Conservation (phyloP, 2,113 vertebrate species). For the Cervus canadensis region DNA sequence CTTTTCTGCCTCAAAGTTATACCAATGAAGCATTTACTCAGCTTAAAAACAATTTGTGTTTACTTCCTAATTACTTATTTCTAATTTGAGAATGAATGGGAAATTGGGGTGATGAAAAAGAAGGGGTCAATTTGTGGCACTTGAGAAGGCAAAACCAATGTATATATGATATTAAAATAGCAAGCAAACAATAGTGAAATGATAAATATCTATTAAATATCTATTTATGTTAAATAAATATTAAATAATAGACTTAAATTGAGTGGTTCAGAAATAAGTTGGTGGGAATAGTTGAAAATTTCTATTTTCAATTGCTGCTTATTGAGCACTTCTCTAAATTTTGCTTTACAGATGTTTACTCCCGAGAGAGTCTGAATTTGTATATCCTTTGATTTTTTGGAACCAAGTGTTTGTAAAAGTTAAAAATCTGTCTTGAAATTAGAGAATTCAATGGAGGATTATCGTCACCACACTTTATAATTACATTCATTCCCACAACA, state of each 20-base stretch:
- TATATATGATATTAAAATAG: not conserved
- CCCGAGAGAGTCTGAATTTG: not conserved
- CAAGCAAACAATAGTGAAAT: not conserved
- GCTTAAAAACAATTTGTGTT: not conserved
- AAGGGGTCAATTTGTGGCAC: not conserved
- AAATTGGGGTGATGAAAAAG: not conserved
- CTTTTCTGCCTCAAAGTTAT: not conserved
- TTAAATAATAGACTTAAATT: not conserved
- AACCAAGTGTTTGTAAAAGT: conserved; percentile 32
- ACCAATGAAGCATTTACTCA: not conserved
- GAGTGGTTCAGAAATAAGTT: not conserved
- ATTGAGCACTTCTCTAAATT: not conserved
- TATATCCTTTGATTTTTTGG: not conserved
- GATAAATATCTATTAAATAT: not conserved
- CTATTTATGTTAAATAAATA: not conserved
- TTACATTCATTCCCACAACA: conserved; percentile 11
- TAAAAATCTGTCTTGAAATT: conserved; percentile 46
- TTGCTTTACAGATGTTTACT: not conserved
- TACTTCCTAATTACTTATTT: not conserved
- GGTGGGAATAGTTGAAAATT: not conserved
- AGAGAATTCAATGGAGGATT: conserved; percentile 42
- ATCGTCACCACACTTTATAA: conserved; percentile 16
- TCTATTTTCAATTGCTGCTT: not conserved
- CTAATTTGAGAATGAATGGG: not conserved
- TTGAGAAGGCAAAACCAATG: not conserved